Evolutionary conservation across 2,888 invertebrate species (phyloP).

Genomic region (Synanthedon formicaeformis): DNA sequence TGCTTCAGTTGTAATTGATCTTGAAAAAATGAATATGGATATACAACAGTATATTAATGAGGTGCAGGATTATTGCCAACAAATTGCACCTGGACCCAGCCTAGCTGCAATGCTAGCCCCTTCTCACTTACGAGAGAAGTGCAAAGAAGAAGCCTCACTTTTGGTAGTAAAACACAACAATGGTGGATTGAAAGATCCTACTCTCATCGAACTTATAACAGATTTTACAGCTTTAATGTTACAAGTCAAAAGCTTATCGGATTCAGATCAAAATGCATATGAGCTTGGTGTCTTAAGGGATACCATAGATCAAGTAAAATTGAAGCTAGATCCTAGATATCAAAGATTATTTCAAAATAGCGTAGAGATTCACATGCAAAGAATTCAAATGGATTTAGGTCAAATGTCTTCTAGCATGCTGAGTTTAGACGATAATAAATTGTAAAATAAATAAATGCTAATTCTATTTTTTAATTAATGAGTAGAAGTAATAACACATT

Average conservation of each 20-base stretch:
- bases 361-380: constrained; percentile 92
- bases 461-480: background rate
- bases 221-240: constrained; percentile 91
- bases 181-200: constrained; percentile 71
- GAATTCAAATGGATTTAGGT: constrained; percentile 82
- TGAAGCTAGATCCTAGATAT: constrained; percentile 80
- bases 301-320: constrained; percentile 89
- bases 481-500: too few species aligned
- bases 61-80: constrained; percentile 85
- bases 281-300: constrained; percentile 92
- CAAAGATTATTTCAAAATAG: constrained; percentile 85
- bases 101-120: constrained; percentile 90
- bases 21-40: constrained; percentile 91
- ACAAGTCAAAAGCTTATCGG: constrained; percentile 83
- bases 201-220: constrained; percentile 83
- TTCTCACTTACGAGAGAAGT: constrained; percentile 87
- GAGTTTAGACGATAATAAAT: background rate
- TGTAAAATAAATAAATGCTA: background rate
- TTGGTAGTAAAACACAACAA: constrained; percentile 81
- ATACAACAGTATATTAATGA: constrained; percentile 87
- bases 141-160: constrained; percentile 84
- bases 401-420: constrained; percentile 39
- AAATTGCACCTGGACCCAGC: constrained; percentile 89
- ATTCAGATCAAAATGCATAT: constrained; percentile 88
- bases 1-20: constrained; percentile 86